A percentile compares a stretch with the other conserved stretches of the same genome.
These are phyloP conservation scores for Sipunculus nudus DNA, from an alignment of 2,888 invertebrate genomes.

Conservation along the genomic window DNA sequence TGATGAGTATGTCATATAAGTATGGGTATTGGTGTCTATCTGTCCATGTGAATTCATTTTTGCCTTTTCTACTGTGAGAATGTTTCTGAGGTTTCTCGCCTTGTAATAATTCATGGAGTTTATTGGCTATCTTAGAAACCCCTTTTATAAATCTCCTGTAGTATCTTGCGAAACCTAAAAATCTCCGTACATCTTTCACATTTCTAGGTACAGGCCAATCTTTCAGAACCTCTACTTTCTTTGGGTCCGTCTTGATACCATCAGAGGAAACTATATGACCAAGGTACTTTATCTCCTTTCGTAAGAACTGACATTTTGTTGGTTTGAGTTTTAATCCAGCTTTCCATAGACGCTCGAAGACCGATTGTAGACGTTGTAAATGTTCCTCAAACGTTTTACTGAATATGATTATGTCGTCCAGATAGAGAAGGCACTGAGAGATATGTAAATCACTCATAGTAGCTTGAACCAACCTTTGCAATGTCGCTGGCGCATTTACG, in stretches of 20 bases:
- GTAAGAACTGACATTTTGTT: conserved; percentile 16
- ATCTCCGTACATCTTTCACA: neutral
- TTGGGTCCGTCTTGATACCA: conserved; percentile 13
- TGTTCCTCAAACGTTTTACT: conserved; percentile 34
- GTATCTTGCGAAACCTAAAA: conserved; percentile 5
- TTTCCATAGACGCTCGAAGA: conserved; percentile 4
- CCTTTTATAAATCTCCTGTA: neutral
- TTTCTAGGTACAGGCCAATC: conserved; percentile 11
- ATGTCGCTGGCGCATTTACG: conserved; percentile 45
- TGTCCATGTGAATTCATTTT: too few species aligned
- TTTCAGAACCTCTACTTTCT: conserved; percentile 1
- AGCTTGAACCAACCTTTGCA: conserved; percentile 53
- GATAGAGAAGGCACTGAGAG: conserved; percentile 53
- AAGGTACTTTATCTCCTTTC: conserved; percentile 4
- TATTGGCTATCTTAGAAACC: neutral
- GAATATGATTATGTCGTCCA: conserved; percentile 58
- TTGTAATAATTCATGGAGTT: neutral
- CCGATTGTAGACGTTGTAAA: neutral
- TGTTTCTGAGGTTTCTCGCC: too few species aligned
- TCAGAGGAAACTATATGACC: conserved; percentile 13
- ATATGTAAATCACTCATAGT: conserved; percentile 44
- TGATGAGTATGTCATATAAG: too few species aligned
- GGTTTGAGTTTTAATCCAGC: conserved; percentile 23
- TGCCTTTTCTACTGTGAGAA: too few species aligned
- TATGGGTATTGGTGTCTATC: too few species aligned